Evolutionary conservation across 2,888 invertebrate species (phyloP), one percentile per base, ranked within the genome.

Genomic region (Archips crataeganus): DNA sequence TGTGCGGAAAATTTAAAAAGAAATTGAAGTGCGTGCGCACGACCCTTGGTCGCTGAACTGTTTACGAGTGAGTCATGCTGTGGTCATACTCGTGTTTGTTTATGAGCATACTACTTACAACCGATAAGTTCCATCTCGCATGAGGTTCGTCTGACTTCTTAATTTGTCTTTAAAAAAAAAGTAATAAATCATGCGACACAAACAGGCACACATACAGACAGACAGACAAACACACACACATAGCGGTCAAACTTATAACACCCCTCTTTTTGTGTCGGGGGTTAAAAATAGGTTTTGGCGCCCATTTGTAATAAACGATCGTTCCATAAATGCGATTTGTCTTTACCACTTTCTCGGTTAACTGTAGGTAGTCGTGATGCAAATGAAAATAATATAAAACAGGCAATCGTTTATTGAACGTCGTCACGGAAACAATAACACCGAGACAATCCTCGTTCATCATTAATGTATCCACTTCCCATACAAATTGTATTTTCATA

Each of bases 41-140:
- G 67, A n/a, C 67, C 72, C n/a, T n/a, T 11, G 68, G 68, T 2
- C 73, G 34, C 59, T 69, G 68, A 73, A 68, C 72, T 34, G 13
- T 23, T 47, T 36, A 10, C n/a, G 23, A 39, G 32, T 64, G 73
- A 69, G 32, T 67, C 72, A 67, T 8, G 34, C 49, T 45, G 64
- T 36, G 10, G n/a, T 39, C 6, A 45, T 34, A 42, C 45, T 36
- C 45, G 13, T 15, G 34, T 23, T 54, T 15, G 34, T 23, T 54
- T 54, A 8, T 9, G 15, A 54, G 51, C 9, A 13, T 51, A 51
- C 36, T 51, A 51, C 36, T 36, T 36, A 36, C 3, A 36, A 5
- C 5, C 36, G 36, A 36, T 36, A 6, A n/a, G n/a, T 5, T 6
- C 5, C 39, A 39, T 39, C 39, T 39, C 39, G 39, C 4, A 5